Evolutionary conservation across 2,113 vertebrate species (phyloP), one percentile per base, ranked within the genome.

Genomic region (Eublepharis macularius): DNA sequence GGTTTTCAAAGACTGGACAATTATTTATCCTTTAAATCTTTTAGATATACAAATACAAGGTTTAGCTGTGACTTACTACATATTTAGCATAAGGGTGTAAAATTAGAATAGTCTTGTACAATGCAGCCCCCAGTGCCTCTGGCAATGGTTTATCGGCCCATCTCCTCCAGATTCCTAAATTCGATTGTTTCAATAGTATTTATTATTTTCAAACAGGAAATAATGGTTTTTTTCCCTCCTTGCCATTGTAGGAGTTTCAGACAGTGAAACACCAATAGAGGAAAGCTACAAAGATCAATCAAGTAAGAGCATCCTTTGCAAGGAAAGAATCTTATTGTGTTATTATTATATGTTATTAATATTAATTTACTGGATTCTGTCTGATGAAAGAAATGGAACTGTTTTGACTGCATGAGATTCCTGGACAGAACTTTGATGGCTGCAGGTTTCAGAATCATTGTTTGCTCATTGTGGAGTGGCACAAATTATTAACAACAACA

Each of bases 61-160:
- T 93, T 95, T 95, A 95, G 76, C 74, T 83, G 81, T 90, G 60
- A 76, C 5, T 82, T 21, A 86, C 90, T 92, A 92, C 92, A 82
- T 85, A 88, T 90, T 94, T 85, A 87, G 88, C 86, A 91, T 84
- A 86, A 17, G 79, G 80, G 89, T 92, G 81, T 90, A 87, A 91
- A 92, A 88, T 87, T 80, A 92, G 90, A 86, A 90, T 72, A 70
- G 10, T 87, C 93, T 89, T 86, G 80, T 32, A 70, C 78, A 84
- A 88, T 39, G 49, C 86, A 81, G 12, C 17, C 65, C 4, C 16
- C 32, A 0, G 2, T 1, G 1, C 10, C 14, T 72, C 76, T 49
- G n/a, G 39, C 47, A 3, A 26, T 66, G 66, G 82, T 34, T 81
- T 3, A 43, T 65, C 2, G 2, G 81, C 76, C 89, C 49, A 8